Base-by-base conservation (phyloP, 2,113 vertebrate genomes). In the Thalassarche chlororhynchos region DNA sequence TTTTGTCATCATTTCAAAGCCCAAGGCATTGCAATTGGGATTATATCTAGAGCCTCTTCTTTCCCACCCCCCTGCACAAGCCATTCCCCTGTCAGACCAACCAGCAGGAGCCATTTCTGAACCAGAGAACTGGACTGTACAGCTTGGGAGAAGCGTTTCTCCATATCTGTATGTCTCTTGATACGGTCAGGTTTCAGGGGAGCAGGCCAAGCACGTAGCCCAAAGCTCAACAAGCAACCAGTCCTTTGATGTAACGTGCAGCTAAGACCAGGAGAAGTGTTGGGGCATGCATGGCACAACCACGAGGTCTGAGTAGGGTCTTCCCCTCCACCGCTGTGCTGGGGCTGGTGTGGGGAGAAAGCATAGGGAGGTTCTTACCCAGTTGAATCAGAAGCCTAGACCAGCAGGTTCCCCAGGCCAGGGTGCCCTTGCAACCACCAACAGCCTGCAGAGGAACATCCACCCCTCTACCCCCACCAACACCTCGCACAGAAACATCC, bases 1-100 rank as follows among this genome's bases (percentile, higher is more conserved):
- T 97, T 77, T 81, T 97, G 94, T 96, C 95, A 90, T 47, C 64
- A 2, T 86, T 94, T 87, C 89, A 91, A 76, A 93, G 93, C 84
- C 79, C 81, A 75, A 79, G 84, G 87, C 70, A 20, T 1, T 57
- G 58, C 84, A 61, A 10, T 10, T 24, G 51, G 69, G 72, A 76
- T 18, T 16, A 13, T 25, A 15, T 21, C 31, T 19, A 28, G 36
- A 87, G 87, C 78, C 38, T 65, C 84, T 93, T 40, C 65, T 58
- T 64, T 23, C 42, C 71, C 55, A 75, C 24, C 23, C 36, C 57
- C 58, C 62, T 69, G 78, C 17, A 32, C 38, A 14, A 69, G 38
- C 47, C 28, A 10, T 17, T 72, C 40, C 40, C 25, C 36, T 11
- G 5, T 14, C 36, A 80, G 23, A 47, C 5, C 42, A 69, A 54